These are phyloP conservation scores for Silurus aristotelis DNA, from an alignment of 2,797 vertebrate species.

Conservation along the genomic window DNA sequence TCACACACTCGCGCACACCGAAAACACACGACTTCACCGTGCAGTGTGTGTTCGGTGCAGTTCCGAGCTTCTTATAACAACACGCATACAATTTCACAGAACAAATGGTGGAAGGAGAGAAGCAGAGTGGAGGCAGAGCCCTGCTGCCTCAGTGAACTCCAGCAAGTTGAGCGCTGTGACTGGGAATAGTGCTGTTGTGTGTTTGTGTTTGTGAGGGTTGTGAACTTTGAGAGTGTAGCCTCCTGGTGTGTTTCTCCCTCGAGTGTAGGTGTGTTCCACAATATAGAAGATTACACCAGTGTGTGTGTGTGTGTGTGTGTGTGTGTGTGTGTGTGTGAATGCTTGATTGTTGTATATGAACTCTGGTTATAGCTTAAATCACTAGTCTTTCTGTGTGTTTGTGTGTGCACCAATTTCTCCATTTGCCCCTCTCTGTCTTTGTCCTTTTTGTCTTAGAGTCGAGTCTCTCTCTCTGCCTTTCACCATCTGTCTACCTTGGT, in stretches of 20 bases:
- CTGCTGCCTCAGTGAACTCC: slow-evolving; percentile 70
- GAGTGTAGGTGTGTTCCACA: background rate
- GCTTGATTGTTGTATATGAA: background rate
- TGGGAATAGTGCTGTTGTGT: background rate
- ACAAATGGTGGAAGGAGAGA: slow-evolving; percentile 76
- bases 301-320: too few relatives aligned
- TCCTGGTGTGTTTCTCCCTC: background rate
- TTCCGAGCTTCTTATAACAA: background rate
- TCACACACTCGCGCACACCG: background rate
- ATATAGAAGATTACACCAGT: too few relatives aligned
- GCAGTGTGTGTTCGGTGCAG: background rate
- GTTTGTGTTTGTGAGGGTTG: too few relatives aligned
- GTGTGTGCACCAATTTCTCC: background rate
- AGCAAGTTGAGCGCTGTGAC: background rate
- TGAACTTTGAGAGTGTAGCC: background rate
- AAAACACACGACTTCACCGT: slow-evolving; percentile 1
- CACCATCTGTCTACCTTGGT: too few relatives aligned
- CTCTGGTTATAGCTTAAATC: background rate
- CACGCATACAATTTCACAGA: slow-evolving; percentile 36
- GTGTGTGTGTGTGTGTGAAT: too few relatives aligned
- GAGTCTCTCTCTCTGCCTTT: too few relatives aligned
- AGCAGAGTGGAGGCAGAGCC: slow-evolving; percentile 46
- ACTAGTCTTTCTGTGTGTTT: background rate
- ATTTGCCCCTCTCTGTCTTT: background rate
- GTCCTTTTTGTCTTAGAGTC: background rate